Base-by-base conservation (phyloP, 2,113 vertebrate genomes). In the Oryzias celebensis region DNA sequence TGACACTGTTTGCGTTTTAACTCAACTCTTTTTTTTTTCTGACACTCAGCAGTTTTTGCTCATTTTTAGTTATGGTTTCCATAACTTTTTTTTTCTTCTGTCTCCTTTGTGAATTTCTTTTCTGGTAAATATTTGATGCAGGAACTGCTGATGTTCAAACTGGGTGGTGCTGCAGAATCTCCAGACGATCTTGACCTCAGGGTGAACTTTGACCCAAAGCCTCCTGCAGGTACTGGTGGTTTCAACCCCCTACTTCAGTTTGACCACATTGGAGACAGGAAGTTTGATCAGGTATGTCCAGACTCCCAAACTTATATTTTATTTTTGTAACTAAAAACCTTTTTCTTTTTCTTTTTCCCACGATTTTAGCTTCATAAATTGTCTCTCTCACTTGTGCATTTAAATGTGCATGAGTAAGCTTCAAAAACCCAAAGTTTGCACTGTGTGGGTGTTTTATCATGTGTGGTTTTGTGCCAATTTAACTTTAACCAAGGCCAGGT, bases 201-300 rank as follows among this genome's bases (percentile, higher is more conserved):
- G 71, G 86, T 90, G 56, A 81, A 89, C 69, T 86, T 88, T 62
- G 84, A 71, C 3, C 43, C 76, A 23, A 14, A 74, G 78, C 82
- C 41, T 74, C 81, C 14, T 49, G 77, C 15, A 62, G 77, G 36
- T 67, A 59, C 79, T 41, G 56, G 24, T 59, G 24, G 36, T 61
- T 98, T 98, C 88, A 94, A 96, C 81, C 94, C 96, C 56, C 87
- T 98, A 59, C 68, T 85, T 7, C 89, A 93, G 64, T 92, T 95
- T 79, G 86, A 88, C 55, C 86, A 85, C 2, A 88, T 95, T 58
- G 92, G 89, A 82, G 88, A 65, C 45, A 92, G 85, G 73, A 86
- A 92, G 65, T 90, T 95, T 65, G 86, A 92, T 86, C 94, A 98
- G 96, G 97, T 98, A 78, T 75, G 93, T 93, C 13, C 31, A 43